Percentiles rank a stretch among this genome's conserved stretches.
Conservation (phyloP, 2,113 vertebrate species). For the Atlantisia rogersi region DNA sequence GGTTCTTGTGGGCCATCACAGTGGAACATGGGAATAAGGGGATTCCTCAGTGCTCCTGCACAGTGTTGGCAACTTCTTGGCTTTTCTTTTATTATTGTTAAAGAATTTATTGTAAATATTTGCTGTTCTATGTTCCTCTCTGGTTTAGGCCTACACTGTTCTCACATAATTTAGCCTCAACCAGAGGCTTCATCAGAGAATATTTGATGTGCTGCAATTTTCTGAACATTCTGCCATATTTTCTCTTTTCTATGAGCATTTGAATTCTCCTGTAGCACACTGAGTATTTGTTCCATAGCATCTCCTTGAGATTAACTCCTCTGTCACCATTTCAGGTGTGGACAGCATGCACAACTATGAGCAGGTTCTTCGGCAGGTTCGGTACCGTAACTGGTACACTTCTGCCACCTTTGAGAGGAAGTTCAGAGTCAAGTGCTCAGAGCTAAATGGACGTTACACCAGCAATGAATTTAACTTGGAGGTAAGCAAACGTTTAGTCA, state of each 20-base stretch:
- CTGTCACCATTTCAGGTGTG: slow-evolving; percentile 80
- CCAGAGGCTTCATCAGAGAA: not conserved
- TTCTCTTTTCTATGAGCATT: not conserved
- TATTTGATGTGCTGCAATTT: not conserved
- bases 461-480: slow-evolving; percentile 95
- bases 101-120: not conserved
- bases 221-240: not conserved
- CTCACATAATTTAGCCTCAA: not conserved
- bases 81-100: no score
- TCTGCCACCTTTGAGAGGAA: slow-evolving; percentile 76
- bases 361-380: slow-evolving; percentile 86
- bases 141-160: not conserved
- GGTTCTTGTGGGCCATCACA: not conserved
- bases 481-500: slow-evolving; percentile 68
- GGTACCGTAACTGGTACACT: slow-evolving; percentile 84
- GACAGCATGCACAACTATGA: slow-evolving; percentile 94
- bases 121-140: not conserved
- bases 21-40: accelerated
- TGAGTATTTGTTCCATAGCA: not conserved
- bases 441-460: slow-evolving; percentile 93
- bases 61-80: not conserved
- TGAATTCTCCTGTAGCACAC: not conserved
- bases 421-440: slow-evolving; percentile 93
- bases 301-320: not conserved
- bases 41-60: not conserved